These are phyloP conservation scores for Lophotis ruficrista DNA, from an alignment of 2,113 vertebrate genomes.

Conservation along the genomic window DNA sequence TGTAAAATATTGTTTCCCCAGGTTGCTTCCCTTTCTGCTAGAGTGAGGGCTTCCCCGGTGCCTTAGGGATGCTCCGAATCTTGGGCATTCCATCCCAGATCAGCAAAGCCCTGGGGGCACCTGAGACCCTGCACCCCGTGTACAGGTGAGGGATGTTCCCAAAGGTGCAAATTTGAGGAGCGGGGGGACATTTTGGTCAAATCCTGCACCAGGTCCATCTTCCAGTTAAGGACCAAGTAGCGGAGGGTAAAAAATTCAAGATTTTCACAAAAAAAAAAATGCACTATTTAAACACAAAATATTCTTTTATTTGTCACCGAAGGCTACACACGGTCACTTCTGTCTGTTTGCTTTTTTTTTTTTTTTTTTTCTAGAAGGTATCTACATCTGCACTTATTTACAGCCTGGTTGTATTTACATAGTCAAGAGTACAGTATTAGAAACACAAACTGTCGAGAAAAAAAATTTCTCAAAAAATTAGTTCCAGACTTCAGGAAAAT, in stretches of 20 bases:
- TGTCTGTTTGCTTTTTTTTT: conserved; percentile 77
- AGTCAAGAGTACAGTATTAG: conserved; percentile 91
- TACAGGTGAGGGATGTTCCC: background rate
- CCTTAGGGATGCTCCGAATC: background rate
- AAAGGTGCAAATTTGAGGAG: background rate
- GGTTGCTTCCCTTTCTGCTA: background rate
- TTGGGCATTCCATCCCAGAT: background rate
- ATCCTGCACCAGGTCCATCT: background rate
- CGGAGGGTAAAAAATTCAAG: background rate
- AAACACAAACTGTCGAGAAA: conserved; percentile 80
- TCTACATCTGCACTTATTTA: conserved; percentile 99
- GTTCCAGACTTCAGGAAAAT: conserved; percentile 82
- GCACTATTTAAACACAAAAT: conserved; percentile 94
- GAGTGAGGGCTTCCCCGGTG: background rate
- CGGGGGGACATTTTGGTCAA: background rate
- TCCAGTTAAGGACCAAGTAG: background rate
- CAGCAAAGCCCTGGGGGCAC: background rate
- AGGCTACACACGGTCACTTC: conserved; percentile 94
- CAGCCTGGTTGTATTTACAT: conserved; percentile 95
- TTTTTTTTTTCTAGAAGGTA: conserved; percentile 90
- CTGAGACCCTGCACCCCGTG: rapidly evolving
- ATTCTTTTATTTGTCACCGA: conserved; percentile 96
- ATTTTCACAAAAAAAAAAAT: background rate
- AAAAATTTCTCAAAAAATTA: conserved; percentile 83
- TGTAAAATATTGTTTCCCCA: background rate